A percentile compares a stretch with the other conserved stretches of the same genome.
Evolutionary conservation across 1,140 invertebrate genomes (phyloP).

Genomic region (Diuraphis noxia): DNA sequence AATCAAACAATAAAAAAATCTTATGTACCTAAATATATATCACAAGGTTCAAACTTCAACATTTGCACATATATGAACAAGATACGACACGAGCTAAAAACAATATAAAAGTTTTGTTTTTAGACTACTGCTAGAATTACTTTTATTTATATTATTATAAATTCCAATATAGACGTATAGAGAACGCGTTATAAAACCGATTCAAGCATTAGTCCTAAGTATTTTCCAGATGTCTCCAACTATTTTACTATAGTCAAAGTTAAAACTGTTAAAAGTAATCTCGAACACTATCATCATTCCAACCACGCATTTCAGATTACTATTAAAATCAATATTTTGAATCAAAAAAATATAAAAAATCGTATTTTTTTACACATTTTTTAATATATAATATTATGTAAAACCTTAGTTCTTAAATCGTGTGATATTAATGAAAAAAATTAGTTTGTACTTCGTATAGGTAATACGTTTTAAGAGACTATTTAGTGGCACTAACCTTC

Average conservation of each 20-base stretch:
- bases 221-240: background rate
- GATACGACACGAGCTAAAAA: background rate
- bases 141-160: conserved; percentile 5
- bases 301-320: background rate
- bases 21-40: background rate
- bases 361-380: background rate
- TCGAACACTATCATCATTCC: background rate
- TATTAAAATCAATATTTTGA: background rate
- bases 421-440: background rate
- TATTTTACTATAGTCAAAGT: background rate
- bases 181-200: background rate
- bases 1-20: background rate
- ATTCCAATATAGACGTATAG: background rate
- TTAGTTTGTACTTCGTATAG: background rate
- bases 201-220: background rate
- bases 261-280: background rate
- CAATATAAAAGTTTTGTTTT: conserved; percentile 2
- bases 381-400: background rate
- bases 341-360: too few relatives aligned
- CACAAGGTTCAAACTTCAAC: background rate
- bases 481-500: too few relatives aligned
- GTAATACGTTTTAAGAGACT: too few relatives aligned
- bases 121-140: background rate
- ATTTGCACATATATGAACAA: background rate
- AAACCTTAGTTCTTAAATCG: background rate